Percentiles rank a stretch among this genome's conserved stretches.
phyloP scores from a whole-genome alignment of 1,140 invertebrate species.

The Paramacrobiotus metropolitanus region DNA sequence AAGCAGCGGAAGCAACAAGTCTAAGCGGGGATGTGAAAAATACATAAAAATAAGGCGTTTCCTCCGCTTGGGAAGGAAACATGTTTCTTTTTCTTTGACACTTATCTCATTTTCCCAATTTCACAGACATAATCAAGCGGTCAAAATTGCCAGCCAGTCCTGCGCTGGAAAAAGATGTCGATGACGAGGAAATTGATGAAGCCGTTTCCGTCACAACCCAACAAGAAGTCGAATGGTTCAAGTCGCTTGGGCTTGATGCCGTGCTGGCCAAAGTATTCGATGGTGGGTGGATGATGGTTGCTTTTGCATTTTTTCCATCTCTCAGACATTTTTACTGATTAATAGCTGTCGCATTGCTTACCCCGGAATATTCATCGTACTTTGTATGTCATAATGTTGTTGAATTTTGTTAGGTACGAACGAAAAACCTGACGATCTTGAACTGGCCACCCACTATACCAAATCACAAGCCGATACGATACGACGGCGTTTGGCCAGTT shows the following conservation, averaged over 20 bases:
- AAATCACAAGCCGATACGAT: background rate
- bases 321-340: background rate
- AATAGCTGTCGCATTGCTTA: background rate
- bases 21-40: too few species aligned
- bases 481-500: background rate
- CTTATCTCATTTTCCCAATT: too few species aligned
- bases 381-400: background rate
- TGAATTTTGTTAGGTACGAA: background rate
- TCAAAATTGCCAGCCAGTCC: too few species aligned
- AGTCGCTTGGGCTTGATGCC: background rate
- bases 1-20: too few species aligned
- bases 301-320: background rate
- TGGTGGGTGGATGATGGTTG: background rate
- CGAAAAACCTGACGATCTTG: background rate
- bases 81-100: too few species aligned
- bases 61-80: too few species aligned
- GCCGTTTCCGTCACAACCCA: background rate
- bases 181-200: background rate
- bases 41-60: too few species aligned
- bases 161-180: background rate
- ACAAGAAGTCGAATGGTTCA: constrained; percentile 1
- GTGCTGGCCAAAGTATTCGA: background rate
- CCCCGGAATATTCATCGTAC: background rate
- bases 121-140: too few species aligned
- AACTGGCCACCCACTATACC: background rate